A percentile compares a stretch with the other conserved stretches of the same genome.
Conservation (phyloP, 2,113 vertebrate genomes). For the Corythornis madagascariensis region DNA sequence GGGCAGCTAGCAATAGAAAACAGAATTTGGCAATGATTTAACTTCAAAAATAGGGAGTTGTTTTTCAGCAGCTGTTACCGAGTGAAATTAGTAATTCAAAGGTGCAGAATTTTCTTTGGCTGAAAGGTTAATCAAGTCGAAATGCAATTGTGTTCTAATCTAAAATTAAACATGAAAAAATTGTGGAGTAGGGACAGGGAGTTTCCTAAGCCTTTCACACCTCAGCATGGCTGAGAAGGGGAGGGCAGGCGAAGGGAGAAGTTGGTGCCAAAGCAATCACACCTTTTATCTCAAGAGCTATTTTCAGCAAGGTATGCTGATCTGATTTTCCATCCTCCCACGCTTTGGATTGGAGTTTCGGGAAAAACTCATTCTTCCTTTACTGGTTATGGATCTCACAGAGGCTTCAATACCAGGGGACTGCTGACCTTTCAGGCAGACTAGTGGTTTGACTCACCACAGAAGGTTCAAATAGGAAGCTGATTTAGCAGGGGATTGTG, state of each 20-base stretch:
- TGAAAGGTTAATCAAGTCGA: conserved; percentile 9
- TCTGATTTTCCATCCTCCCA: conserved; percentile 37
- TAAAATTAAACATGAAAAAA: conserved; percentile 19
- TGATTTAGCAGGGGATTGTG: background rate
- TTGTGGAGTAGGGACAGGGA: background rate
- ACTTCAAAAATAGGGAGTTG: background rate
- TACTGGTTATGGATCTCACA: background rate
- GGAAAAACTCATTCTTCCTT: background rate
- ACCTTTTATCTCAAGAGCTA: conserved; percentile 30
- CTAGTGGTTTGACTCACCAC: background rate
- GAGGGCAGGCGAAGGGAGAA: background rate
- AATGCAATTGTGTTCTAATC: conserved; percentile 17
- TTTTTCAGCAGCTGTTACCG: conserved; percentile 26
- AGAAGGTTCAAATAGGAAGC: background rate
- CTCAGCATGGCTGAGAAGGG: background rate
- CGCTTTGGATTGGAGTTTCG: background rate
- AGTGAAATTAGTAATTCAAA: conserved; percentile 16
- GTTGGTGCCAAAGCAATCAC: conserved; percentile 19
- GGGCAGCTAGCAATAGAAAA: background rate
- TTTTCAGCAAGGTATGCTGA: conserved; percentile 27
- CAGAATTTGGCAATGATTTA: conserved; percentile 25
- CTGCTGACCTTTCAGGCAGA: background rate
- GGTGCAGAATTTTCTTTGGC: background rate
- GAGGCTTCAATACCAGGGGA: background rate
- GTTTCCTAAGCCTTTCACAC: conserved; percentile 33